phyloP scores from a whole-genome alignment of 2,797 vertebrate species.

The Cephalopachus bancanus region DNA sequence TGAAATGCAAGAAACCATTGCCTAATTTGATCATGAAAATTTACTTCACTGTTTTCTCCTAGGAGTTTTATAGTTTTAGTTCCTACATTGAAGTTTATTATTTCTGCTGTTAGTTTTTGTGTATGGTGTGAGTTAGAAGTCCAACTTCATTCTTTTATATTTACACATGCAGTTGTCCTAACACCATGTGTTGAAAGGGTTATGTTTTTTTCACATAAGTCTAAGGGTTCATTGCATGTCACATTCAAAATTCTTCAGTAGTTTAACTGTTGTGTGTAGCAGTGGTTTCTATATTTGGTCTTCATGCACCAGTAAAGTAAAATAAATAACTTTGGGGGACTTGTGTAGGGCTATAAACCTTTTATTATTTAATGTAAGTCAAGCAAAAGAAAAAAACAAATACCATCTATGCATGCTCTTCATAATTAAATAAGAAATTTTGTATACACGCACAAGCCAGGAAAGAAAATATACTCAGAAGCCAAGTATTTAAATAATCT shows the following conservation, averaged over 20 bases:
- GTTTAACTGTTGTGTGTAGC: neutral
- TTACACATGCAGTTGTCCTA: neutral
- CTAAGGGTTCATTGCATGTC: neutral
- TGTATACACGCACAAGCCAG: neutral
- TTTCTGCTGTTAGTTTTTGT: neutral
- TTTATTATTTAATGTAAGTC: neutral
- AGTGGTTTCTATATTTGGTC: neutral
- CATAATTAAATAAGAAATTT: conserved; percentile 48
- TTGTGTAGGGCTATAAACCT: neutral
- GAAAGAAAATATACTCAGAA: conserved; percentile 20
- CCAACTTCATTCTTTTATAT: neutral
- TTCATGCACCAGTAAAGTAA: neutral
- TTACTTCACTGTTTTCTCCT: neutral
- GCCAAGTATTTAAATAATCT: conserved; percentile 9
- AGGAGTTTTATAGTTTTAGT: neutral
- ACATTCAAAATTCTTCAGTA: neutral
- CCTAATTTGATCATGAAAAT: neutral
- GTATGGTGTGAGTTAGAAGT: neutral
- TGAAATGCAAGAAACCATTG: neutral
- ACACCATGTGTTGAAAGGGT: neutral
- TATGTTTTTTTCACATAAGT: neutral
- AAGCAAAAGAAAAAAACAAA: conserved; percentile 37
- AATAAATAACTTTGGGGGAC: neutral
- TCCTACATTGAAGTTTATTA: neutral
- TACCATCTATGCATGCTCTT: neutral